Evolutionary conservation across 2,113 vertebrate genomes (phyloP).

Genomic region (Catagonus wagneri): DNA sequence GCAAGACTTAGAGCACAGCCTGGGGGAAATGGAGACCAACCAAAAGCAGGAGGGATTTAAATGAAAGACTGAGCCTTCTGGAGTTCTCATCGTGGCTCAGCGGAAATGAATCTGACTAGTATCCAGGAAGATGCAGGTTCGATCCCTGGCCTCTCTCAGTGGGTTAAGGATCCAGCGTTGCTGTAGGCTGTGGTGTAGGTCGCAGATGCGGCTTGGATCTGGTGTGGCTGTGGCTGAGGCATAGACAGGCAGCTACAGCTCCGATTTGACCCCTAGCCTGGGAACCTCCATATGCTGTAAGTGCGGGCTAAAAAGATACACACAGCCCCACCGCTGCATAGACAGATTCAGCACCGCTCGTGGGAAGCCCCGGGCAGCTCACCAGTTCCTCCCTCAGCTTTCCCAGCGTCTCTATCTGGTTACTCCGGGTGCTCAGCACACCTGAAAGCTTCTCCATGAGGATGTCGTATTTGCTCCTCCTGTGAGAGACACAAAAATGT

Average conservation of each 20-base stretch:
- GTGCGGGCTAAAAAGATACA: too few species aligned
- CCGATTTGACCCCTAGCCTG: too few species aligned
- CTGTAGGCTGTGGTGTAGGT: too few species aligned
- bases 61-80: neutral
- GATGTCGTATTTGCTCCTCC: slow-evolving; percentile 95
- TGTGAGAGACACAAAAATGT: slow-evolving; percentile 76
- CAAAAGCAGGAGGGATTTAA: neutral
- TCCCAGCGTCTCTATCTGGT: slow-evolving; percentile 88
- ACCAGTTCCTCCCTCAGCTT: slow-evolving; percentile 92
- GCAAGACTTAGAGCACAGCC: neutral
- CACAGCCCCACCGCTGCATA: rapidly evolving
- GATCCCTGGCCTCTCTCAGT: too few species aligned
- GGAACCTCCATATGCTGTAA: too few species aligned
- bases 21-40: neutral
- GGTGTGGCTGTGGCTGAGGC: too few species aligned
- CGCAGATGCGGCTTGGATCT: too few species aligned
- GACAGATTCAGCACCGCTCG: rapidly evolving
- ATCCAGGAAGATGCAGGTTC: too few species aligned
- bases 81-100: too few species aligned
- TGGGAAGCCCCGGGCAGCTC: slow-evolving; percentile 74
- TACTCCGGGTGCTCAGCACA: slow-evolving; percentile 87
- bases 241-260: too few species aligned
- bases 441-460: slow-evolving; percentile 94
- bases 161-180: too few species aligned
- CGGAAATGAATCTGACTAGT: too few species aligned